These are phyloP conservation scores for Vulpes vulpes DNA, from an alignment of 2,113 vertebrate species.

Conservation along the genomic window DNA sequence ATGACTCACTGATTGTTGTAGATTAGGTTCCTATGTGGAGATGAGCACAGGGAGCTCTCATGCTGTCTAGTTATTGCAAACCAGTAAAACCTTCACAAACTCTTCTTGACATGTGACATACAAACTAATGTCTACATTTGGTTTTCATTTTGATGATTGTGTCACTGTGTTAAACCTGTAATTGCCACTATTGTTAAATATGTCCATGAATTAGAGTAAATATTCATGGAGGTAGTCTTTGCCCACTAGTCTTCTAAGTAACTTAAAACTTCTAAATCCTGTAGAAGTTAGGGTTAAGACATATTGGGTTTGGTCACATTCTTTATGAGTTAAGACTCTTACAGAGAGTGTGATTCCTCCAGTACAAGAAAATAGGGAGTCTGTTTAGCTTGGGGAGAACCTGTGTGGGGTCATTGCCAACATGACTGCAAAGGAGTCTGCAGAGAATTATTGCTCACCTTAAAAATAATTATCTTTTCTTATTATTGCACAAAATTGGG, in stretches of 20 bases:
- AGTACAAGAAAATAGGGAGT: not conserved
- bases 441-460: not conserved
- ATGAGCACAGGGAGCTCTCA: not conserved
- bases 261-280: not conserved
- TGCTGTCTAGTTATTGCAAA: not conserved
- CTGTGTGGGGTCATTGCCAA: not conserved
- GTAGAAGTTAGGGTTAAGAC: not conserved
- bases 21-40: not conserved
- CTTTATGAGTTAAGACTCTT: not conserved
- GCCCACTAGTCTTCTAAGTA: not conserved
- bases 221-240: not conserved
- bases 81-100: not conserved
- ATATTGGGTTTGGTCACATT: not conserved
- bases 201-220: not conserved
- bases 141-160: slow-evolving; percentile 25
- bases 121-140: not conserved
- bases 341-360: not conserved
- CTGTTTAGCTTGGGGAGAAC: not conserved
- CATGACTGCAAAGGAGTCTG: not conserved
- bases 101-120: not conserved
- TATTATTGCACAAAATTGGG: slow-evolving; percentile 38
- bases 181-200: not conserved
- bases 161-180: not conserved
- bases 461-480: slow-evolving; percentile 38
- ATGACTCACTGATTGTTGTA: not conserved